Evolutionary conservation across 2,888 invertebrate genomes (phyloP), one percentile per base, ranked within the genome.

Genomic region (Orthosia gracilis): DNA sequence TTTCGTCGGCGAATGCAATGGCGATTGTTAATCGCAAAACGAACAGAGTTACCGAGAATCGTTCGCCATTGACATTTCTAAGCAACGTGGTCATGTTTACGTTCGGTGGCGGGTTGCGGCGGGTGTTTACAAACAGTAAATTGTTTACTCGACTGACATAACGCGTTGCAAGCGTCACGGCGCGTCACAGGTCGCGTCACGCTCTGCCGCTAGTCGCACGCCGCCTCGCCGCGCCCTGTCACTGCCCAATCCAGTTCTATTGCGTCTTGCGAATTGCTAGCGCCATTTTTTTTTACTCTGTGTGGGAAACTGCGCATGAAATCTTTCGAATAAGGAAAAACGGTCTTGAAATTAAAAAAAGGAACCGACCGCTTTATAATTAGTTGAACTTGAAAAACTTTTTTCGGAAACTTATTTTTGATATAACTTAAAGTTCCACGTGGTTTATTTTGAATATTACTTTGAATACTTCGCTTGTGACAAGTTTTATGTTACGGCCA

Each of bases 61-160:
- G 81, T 84, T 88, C 78, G 89, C 90, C 92, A 92, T 93, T 93
- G 93, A 93, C 93, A 93, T 91, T 91, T 89, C 90, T 91, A 91
- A 91, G 90, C 93, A 92, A 88, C 94, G 92, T 94, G 94, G 91
- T 87, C 81, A 85, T 95, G 94, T 95, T 95, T 96, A 95, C 94
- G 92, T 92, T 90, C 83, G 84, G 88, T 89, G 88, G 89, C 86
- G 88, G 84, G 83, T 82, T 87, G 87, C 84, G 89, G 88, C 86
- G 87, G 83, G 84, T 96, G 95, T 95, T 96, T 96, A 95, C 95
- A 94, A 96, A 96, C 95, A 96, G 89, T 92, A 91, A 92, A 93
- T 93, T 94, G 94, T 95, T 94, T 94, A 94, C 94, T 90, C 89
- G 87, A 90, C 91, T 92, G 92, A 92, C 92, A 92, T 91, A 89